phyloP scores from a whole-genome alignment of 2,888 invertebrate genomes.

The Bombylius major region DNA sequence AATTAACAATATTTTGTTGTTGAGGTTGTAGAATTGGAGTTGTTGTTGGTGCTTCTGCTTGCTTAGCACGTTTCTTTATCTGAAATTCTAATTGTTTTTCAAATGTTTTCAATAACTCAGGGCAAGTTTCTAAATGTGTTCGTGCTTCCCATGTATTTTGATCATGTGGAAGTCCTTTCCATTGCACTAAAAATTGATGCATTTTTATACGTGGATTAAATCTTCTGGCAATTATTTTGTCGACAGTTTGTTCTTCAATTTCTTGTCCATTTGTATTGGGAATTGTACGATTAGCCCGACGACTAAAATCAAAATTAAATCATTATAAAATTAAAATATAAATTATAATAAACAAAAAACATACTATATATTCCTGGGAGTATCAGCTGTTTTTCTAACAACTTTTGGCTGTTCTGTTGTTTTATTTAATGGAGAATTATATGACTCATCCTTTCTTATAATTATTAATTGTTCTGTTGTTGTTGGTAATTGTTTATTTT shows the following conservation, averaged over 20 bases:
- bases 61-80: constrained; percentile 53
- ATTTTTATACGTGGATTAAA: constrained; percentile 66
- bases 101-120: constrained; percentile 63
- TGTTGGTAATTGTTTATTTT: too few relatives aligned
- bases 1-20: constrained; percentile 23
- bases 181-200: constrained; percentile 73
- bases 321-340: not conserved
- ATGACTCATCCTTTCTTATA: not conserved
- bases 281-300: constrained; percentile 28
- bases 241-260: constrained; percentile 59
- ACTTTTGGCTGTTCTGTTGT: constrained; percentile 4
- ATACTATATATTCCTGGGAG: constrained; percentile 7
- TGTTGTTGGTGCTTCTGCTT: constrained; percentile 32
- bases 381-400: constrained; percentile 3
- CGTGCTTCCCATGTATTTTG: constrained; percentile 79
- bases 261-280: constrained; percentile 20
- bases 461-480: too few relatives aligned
- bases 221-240: constrained; percentile 72
- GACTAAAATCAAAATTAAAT: constrained; percentile 18
- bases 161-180: constrained; percentile 70
- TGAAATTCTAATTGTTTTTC: constrained; percentile 65
- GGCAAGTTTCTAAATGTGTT: constrained; percentile 62
- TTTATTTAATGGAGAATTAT: not conserved
- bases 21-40: constrained; percentile 21
- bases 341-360: not conserved